phyloP scores from a whole-genome alignment of 2,113 vertebrate species.

The Brachypteracias leptosomus region DNA sequence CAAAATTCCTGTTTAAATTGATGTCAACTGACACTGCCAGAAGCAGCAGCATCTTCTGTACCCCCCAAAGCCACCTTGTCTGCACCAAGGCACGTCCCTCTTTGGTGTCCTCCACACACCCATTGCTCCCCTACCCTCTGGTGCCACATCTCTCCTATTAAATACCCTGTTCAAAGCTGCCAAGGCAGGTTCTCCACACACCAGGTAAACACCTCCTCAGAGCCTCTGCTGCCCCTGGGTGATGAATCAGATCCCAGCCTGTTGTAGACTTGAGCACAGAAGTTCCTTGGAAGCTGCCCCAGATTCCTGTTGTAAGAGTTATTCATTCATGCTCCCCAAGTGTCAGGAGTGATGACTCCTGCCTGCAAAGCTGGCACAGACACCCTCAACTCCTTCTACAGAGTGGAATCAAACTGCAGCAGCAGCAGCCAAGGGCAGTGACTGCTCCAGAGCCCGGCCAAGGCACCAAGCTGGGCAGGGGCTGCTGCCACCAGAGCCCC shows the following conservation, averaged over 20 bases:
- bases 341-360: constrained; percentile 1
- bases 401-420: not conserved
- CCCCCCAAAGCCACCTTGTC: not conserved
- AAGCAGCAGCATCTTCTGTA: not conserved
- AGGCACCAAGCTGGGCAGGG: not conserved
- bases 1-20: not conserved
- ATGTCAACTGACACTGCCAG: not conserved
- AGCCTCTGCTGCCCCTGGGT: not conserved
- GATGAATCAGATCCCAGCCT: not conserved
- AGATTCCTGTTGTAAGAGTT: not conserved
- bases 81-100: not conserved
- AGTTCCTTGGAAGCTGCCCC: constrained; percentile 24
- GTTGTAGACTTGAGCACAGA: not conserved
- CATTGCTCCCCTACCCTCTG: not conserved
- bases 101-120: not conserved
- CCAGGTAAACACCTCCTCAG: not conserved
- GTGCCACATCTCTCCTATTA: not conserved
- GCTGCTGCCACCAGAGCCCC: not conserved
- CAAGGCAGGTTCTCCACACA: not conserved
- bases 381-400: not conserved
- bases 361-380: not conserved
- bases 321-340: constrained; percentile 2
- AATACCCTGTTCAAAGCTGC: accelerated
- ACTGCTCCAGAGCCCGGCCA: not conserved
- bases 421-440: not conserved